Base-by-base conservation (phyloP, 2,888 invertebrate species). In the Drosophila niveifrons region DNA sequence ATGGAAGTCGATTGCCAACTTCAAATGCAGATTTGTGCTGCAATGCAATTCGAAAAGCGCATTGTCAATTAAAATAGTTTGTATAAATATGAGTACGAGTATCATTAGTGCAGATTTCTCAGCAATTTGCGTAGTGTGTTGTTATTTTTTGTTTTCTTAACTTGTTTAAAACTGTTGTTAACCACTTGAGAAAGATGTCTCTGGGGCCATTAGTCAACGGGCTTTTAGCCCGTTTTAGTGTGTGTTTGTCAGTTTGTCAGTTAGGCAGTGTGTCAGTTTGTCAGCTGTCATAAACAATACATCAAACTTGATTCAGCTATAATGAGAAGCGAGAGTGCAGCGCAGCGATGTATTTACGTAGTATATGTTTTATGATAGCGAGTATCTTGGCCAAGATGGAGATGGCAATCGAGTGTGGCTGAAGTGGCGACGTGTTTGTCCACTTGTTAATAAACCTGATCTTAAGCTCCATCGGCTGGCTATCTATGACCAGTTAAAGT, bases 231-330 rank as follows among this genome's bases (percentile, higher is more conserved):
- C 36, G 36, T 36, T 36, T 36, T 36, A 36, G 4, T 36, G 34
- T 4, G n/a, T 56, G 77, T 72, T 67, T 76, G 75, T 74, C 78
- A 78, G 75, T 46, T 34, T 46, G 55, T 44, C 31, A 44, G 44
- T 34, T 17, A n/a, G 56, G 34, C 56, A 57, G 46, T 36, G 18
- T 57, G 57, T 36, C 68, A 63, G 75, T 62, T 64, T 75, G 72
- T 66, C 79, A 79, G 75, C 75, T 75, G 79, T 78, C 75, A 75
- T 74, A 75, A 69, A 52, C 79, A 78, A 75, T 75, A 51, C 55
- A 75, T 75, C 70, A 75, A 75, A 75, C 69, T 74, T 65, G 75
- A 61, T 65, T 59, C 62, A 41, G 52, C 46, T 58, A 63, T 51
- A 68, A 64, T 59, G 46, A 66, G 59, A 50, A 41, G 39, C 39